These are phyloP conservation scores for Scomber colias DNA, from an alignment of 2,113 vertebrate genomes.

Conservation along the genomic window DNA sequence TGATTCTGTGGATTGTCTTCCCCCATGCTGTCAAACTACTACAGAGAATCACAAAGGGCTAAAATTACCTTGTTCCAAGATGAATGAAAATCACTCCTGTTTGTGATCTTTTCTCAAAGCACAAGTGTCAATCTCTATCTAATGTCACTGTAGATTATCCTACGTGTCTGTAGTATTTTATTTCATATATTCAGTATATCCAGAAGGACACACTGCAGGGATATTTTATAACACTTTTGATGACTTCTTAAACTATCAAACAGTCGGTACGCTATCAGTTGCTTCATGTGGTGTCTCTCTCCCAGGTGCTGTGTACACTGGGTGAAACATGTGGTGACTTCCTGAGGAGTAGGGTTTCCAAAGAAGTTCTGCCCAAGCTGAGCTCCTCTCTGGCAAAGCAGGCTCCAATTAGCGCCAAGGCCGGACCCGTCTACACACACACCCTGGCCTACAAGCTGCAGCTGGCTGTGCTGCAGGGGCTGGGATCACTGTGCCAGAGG, in stretches of 20 bases:
- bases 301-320: conserved; percentile 90
- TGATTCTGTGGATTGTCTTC: too few relatives aligned
- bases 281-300: conserved; percentile 22
- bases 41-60: too few relatives aligned
- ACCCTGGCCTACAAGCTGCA: conserved; percentile 94
- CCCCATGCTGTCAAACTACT: too few relatives aligned
- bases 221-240: not conserved
- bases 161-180: too few relatives aligned
- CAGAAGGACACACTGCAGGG: not conserved
- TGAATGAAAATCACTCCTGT: too few relatives aligned
- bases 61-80: too few relatives aligned
- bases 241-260: not conserved
- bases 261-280: not conserved
- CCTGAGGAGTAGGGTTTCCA: conserved; percentile 90
- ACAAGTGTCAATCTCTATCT: too few relatives aligned
- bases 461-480: conserved; percentile 90
- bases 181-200: too few relatives aligned
- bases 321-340: conserved; percentile 91
- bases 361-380: conserved; percentile 91
- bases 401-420: conserved; percentile 89
- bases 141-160: too few relatives aligned
- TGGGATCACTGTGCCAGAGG: conserved; percentile 89
- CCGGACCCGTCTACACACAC: conserved; percentile 90
- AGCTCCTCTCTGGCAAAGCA: conserved; percentile 86
- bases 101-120: too few relatives aligned